Percentiles rank a stretch among this genome's conserved stretches.
phyloP scores from a whole-genome alignment of 2,888 invertebrate species.

The Orchesellides sinensis region DNA sequence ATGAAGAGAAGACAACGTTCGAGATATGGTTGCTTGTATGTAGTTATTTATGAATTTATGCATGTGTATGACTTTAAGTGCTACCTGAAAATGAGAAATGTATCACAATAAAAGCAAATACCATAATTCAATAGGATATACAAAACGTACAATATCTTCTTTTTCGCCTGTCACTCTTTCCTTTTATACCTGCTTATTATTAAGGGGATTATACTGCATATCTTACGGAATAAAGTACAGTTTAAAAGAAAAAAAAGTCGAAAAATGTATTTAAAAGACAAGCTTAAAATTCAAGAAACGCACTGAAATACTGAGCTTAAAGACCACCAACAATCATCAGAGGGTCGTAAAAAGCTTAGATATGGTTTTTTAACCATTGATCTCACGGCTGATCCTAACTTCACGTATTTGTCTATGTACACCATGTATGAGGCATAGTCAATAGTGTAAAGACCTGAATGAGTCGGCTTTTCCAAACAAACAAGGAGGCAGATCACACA shows the following conservation, averaged over 20 bases:
- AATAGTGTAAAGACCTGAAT: neutral
- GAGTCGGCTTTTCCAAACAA: conserved; percentile 57
- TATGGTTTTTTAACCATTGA: conserved; percentile 57
- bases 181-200: conserved; percentile 22
- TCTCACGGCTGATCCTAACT: conserved; percentile 54
- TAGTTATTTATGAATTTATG: too few relatives aligned
- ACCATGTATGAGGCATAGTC: neutral
- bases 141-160: neutral
- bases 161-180: conserved; percentile 48
- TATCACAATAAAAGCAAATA: conserved; percentile 39
- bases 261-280: too few relatives aligned
- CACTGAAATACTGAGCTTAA: conserved; percentile 46
- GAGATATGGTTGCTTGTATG: too few relatives aligned
- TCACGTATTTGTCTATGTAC: conserved; percentile 28
- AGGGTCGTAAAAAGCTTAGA: conserved; percentile 60
- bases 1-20: too few relatives aligned
- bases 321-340: conserved; percentile 65
- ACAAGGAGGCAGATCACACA: conserved; percentile 26
- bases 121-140: conserved; percentile 39
- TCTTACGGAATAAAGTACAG: conserved; percentile 27
- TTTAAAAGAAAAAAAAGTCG: conserved; percentile 19
- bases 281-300: conserved; percentile 12
- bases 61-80: conserved; percentile 13
- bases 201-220: conserved; percentile 51
- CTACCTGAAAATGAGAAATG: conserved; percentile 34